These are phyloP conservation scores for Gopherus flavomarginatus DNA, from an alignment of 2,113 vertebrate genomes.

Conservation along the genomic window DNA sequence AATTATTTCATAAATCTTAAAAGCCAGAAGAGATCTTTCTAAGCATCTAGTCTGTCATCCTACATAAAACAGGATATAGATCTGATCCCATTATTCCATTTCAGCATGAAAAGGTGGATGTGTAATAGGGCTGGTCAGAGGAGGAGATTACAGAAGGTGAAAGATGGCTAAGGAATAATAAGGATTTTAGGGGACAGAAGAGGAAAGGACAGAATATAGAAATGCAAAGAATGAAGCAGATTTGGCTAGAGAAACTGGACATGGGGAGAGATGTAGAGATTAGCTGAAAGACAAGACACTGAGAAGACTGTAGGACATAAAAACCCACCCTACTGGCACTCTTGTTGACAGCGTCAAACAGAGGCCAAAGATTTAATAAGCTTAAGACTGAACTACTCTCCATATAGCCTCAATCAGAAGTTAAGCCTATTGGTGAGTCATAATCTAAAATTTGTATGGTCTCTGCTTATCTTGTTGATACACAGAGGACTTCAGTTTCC, in stretches of 20 bases:
- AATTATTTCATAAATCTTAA: neutral
- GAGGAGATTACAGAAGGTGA: neutral
- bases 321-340: too few species aligned
- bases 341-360: too few species aligned
- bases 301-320: too few species aligned
- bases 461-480: neutral
- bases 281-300: neutral
- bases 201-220: neutral
- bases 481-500: fast-evolving
- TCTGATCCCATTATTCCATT: neutral
- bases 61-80: neutral
- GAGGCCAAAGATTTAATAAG: too few species aligned
- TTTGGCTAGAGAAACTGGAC: neutral
- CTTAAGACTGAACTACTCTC: too few species aligned
- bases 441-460: neutral
- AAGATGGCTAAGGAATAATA: neutral
- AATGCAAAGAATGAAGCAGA: neutral
- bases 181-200: neutral
- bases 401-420: too few species aligned
- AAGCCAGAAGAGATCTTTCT: neutral
- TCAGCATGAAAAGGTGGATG: neutral
- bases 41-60: neutral
- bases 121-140: neutral
- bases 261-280: neutral
- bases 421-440: too few species aligned